phyloP scores from a whole-genome alignment of 2,797 vertebrate genomes.

The Malacoraja senta region DNA sequence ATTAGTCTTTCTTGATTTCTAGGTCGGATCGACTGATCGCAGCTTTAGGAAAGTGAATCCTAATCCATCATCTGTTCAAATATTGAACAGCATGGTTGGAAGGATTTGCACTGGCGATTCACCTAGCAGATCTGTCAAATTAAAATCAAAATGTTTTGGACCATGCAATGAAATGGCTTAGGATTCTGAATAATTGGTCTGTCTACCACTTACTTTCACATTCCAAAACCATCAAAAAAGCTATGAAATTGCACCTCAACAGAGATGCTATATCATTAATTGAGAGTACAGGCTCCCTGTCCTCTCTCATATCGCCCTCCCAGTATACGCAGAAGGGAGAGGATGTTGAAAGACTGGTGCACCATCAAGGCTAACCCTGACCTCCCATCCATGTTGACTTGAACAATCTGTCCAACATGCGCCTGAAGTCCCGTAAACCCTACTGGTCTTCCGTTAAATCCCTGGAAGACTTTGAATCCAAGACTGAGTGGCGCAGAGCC shows the following conservation, averaged over 20 bases:
- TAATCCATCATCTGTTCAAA: neutral
- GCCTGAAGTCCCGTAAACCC: too few relatives aligned
- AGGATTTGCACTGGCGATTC: neutral
- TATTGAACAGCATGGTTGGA: neutral
- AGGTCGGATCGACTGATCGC: neutral
- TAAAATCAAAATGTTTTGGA: neutral
- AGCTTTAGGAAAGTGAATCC: neutral
- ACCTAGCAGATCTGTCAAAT: neutral
- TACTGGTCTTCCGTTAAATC: too few relatives aligned
- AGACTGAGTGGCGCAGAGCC: too few relatives aligned
- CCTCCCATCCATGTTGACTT: too few relatives aligned
- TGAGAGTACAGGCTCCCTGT: too few relatives aligned
- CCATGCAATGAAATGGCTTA: neutral
- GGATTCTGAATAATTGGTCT: neutral
- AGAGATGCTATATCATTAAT: neutral
- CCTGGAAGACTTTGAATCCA: too few relatives aligned
- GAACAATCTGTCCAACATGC: too few relatives aligned
- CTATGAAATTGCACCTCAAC: neutral
- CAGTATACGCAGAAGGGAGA: too few relatives aligned
- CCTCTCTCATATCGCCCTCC: too few relatives aligned
- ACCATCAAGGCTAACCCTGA: too few relatives aligned
- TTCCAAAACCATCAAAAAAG: neutral
- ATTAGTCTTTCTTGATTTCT: too few relatives aligned
- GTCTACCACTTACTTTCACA: neutral
- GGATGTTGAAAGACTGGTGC: too few relatives aligned